A percentile compares a stretch with the other conserved stretches of the same genome.
Conservation (phyloP, 1,140 invertebrate species). For the Euura saliciscinereae region DNA sequence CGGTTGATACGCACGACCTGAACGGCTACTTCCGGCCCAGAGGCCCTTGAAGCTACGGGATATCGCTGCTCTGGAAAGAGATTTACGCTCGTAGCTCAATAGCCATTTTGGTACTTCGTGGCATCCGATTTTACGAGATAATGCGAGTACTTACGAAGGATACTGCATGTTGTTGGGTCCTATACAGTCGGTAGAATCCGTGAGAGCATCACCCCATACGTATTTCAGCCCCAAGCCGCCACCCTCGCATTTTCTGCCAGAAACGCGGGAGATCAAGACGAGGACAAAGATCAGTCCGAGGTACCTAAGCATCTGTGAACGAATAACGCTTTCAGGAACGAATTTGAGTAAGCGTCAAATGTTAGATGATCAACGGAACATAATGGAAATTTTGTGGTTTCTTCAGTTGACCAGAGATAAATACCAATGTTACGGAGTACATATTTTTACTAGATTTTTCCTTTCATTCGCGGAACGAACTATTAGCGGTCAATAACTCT, state of each 20-base stretch:
- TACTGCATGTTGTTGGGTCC: constrained; percentile 82
- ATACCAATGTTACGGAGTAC: too few relatives aligned
- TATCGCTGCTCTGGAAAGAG: constrained; percentile 67
- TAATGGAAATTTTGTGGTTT: neutral
- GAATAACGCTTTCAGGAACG: constrained; percentile 6
- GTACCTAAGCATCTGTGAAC: constrained; percentile 48
- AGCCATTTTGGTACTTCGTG: neutral
- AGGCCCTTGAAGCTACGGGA: constrained; percentile 65
- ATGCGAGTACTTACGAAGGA: constrained; percentile 69
- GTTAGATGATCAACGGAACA: neutral
- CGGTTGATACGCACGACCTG: constrained; percentile 64
- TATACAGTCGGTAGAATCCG: constrained; percentile 73
- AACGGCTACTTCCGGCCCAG: constrained; percentile 66
- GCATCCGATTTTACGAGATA: neutral
- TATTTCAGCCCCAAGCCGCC: constrained; percentile 72
- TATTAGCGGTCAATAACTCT: too few relatives aligned
- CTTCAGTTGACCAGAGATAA: neutral
- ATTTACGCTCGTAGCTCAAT: neutral
- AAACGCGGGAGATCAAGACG: constrained; percentile 26
- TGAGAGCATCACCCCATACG: constrained; percentile 83
- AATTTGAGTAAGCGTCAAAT: neutral
- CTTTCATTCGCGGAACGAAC: too few relatives aligned
- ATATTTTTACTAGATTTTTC: too few relatives aligned
- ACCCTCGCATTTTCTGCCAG: constrained; percentile 62
- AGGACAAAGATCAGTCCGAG: constrained; percentile 39